These are phyloP conservation scores for Chionis minor DNA, from an alignment of 2,113 vertebrate species.

Conservation along the genomic window DNA sequence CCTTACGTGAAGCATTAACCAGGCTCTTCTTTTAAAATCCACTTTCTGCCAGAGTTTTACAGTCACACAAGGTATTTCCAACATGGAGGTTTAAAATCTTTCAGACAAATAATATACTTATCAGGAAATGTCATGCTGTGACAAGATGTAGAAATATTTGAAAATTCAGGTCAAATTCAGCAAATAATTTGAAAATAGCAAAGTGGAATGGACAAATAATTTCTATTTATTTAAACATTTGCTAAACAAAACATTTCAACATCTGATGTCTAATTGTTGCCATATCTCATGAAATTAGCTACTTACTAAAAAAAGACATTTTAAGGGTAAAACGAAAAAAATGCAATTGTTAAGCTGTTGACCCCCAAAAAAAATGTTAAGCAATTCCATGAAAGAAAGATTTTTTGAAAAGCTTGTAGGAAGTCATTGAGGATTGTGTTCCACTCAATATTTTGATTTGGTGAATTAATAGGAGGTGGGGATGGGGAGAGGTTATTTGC, in stretches of 20 bases:
- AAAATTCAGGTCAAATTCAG: not conserved
- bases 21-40: not conserved
- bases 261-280: not conserved
- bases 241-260: not conserved
- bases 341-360: not conserved
- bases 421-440: not conserved
- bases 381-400: not conserved
- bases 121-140: not conserved
- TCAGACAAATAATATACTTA: not conserved
- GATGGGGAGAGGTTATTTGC: not conserved
- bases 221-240: not conserved
- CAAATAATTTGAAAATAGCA: not conserved
- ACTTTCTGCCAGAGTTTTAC: not conserved
- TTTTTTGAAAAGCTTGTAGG: not conserved
- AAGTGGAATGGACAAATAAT: not conserved
- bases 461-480: not conserved
- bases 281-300: not conserved
- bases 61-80: not conserved
- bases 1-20: not conserved
- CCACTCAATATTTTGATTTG: not conserved
- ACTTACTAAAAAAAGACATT: not conserved
- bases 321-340: not conserved
- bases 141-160: not conserved
- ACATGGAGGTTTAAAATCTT: not conserved
- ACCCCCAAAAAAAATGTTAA: not conserved